Evolutionary conservation across 2,113 vertebrate genomes (phyloP).

Genomic region (Anas platyrhynchos): DNA sequence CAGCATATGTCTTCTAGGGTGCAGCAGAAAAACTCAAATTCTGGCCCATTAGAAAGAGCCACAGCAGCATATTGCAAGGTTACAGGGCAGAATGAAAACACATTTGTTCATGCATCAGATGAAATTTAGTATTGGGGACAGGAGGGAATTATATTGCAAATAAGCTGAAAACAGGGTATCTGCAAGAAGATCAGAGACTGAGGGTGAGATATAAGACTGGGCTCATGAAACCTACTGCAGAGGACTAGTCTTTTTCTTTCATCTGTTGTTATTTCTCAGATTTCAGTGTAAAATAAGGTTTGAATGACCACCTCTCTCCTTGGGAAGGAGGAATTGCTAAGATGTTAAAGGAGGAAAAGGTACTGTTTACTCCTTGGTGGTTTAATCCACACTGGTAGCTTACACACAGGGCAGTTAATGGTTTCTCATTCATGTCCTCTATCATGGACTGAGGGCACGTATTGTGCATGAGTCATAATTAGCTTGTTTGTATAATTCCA

Average conservation of each 20-base stretch:
- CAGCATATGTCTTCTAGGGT: neutral
- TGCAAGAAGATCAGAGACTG: neutral
- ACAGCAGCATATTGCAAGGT: neutral
- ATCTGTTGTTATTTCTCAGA: neutral
- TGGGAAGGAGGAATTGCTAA: neutral
- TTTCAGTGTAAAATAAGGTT: neutral
- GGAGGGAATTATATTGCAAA: neutral
- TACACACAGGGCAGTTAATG: slow-evolving; percentile 15
- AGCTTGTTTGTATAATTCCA: slow-evolving; percentile 65
- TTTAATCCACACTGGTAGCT: neutral
- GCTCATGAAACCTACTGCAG: neutral
- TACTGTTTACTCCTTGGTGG: slow-evolving; percentile 4
- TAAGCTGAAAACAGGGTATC: neutral
- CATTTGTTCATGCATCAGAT: neutral
- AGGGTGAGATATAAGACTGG: neutral
- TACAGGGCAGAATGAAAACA: neutral
- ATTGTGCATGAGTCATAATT: slow-evolving; percentile 67
- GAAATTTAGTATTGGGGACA: neutral
- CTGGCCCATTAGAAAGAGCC: neutral
- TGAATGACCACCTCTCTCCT: neutral
- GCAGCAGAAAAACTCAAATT: neutral
- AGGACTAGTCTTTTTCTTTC: neutral
- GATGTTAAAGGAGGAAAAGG: neutral
- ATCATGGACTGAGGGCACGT: neutral
- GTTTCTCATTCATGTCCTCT: slow-evolving; percentile 38